Percentiles rank a stretch among this genome's conserved stretches.
Evolutionary conservation across 2,113 vertebrate genomes (phyloP).

Genomic region (Bubo scandiacus): DNA sequence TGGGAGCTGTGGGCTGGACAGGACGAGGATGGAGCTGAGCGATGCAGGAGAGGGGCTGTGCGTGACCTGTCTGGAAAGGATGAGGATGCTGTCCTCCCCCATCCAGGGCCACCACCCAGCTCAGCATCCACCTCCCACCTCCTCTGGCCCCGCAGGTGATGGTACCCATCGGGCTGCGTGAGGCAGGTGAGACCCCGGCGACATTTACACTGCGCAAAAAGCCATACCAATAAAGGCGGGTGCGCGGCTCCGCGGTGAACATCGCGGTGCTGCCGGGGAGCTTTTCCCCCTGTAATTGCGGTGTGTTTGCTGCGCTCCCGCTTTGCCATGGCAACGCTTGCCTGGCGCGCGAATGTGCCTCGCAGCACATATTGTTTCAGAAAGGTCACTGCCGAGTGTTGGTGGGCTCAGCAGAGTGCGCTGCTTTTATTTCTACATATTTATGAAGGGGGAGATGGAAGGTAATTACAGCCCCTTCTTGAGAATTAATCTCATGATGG

Average conservation of each 20-base stretch:
- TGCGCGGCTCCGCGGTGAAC: accelerated
- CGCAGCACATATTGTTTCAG: constrained; percentile 29
- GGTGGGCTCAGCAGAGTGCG: constrained; percentile 4
- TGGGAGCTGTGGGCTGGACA: background rate
- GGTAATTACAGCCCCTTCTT: background rate
- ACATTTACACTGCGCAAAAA: background rate
- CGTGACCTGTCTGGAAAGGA: accelerated
- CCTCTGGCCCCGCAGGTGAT: accelerated
- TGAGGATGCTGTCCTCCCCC: background rate
- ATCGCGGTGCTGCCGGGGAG: background rate
- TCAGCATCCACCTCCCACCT: background rate
- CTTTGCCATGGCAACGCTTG: constrained; percentile 68
- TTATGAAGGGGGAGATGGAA: background rate
- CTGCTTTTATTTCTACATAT: background rate
- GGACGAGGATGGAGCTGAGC: background rate
- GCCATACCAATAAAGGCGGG: background rate
- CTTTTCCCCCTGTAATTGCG: background rate
- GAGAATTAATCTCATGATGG: background rate
- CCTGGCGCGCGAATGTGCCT: constrained; percentile 21
- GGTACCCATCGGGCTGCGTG: accelerated
- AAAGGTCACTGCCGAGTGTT: constrained; percentile 57
- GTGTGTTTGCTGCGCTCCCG: constrained; percentile 4
- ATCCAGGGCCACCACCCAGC: background rate
- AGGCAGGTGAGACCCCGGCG: background rate
- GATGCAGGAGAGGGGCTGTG: accelerated